phyloP scores from a whole-genome alignment of 2,888 invertebrate genomes.

The Noctua janthe region DNA sequence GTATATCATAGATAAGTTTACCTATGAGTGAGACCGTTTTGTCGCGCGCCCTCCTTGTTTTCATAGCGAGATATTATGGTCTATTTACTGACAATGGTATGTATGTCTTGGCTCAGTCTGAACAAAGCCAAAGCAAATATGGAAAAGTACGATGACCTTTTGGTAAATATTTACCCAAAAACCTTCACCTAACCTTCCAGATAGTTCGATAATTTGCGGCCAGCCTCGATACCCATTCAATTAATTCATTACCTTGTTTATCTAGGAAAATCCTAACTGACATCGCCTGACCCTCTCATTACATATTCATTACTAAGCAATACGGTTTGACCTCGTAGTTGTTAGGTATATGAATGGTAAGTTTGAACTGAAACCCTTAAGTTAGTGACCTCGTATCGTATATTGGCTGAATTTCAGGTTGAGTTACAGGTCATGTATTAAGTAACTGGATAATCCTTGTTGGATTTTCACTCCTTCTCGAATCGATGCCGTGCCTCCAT shows the following conservation, averaged over 20 bases:
- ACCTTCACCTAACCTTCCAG: not conserved
- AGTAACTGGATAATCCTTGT: not conserved
- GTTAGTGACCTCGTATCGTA: not conserved
- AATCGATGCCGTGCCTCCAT: too few relatives aligned
- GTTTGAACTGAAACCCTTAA: slow-evolving; percentile 11
- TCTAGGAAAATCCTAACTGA: slow-evolving; percentile 8
- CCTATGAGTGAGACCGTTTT: too few relatives aligned
- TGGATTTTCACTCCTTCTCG: not conserved
- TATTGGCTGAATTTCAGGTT: not conserved
- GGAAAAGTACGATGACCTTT: not conserved
- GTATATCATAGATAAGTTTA: not conserved
- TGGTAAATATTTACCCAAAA: not conserved
- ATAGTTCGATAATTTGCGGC: not conserved
- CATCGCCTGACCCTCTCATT: slow-evolving; percentile 15
- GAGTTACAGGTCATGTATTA: not conserved
- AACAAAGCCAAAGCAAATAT: not conserved
- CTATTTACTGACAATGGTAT: not conserved
- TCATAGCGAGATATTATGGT: not conserved
- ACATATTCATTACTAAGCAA: slow-evolving; percentile 32
- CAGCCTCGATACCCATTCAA: slow-evolving; percentile 6
- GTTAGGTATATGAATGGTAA: not conserved
- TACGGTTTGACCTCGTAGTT: not conserved
- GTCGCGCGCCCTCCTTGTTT: not conserved
- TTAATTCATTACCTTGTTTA: slow-evolving; percentile 23
- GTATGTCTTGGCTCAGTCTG: not conserved